These are phyloP conservation scores for Orthonyx spaldingii DNA, from an alignment of 2,113 vertebrate species.

Conservation along the genomic window DNA sequence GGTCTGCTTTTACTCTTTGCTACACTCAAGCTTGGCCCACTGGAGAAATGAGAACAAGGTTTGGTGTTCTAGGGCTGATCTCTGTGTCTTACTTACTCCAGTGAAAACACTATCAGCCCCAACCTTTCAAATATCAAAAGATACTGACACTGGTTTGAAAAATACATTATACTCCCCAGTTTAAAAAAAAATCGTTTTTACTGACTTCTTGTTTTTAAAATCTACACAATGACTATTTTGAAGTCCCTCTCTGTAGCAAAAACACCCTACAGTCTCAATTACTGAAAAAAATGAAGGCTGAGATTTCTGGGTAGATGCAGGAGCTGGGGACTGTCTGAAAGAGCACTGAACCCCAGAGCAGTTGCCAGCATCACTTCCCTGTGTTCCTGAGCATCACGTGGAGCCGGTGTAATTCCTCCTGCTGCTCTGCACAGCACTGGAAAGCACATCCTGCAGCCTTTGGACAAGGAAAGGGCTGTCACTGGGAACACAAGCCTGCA, in stretches of 20 bases:
- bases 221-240: not conserved
- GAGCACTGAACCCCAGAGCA: not conserved
- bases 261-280: not conserved
- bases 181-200: too few relatives aligned
- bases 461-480: not conserved
- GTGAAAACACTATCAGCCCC: not conserved
- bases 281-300: not conserved
- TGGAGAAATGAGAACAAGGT: not conserved
- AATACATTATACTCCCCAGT: rapidly evolving
- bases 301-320: not conserved
- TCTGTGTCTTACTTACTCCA: not conserved
- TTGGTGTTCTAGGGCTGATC: not conserved
- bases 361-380: not conserved
- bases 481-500: not conserved
- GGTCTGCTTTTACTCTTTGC: not conserved
- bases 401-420: rapidly evolving
- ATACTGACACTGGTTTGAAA: not conserved
- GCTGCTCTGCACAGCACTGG: rapidly evolving
- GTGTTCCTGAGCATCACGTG: rapidly evolving
- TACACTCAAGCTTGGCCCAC: not conserved
- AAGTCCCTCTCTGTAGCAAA: not conserved
- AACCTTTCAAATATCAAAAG: not conserved
- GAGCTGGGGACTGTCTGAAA: not conserved
- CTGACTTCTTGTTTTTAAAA: not conserved
- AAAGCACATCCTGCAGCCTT: rapidly evolving